Percentiles rank a stretch among this genome's conserved stretches.
These are phyloP conservation scores for Onychomys arenicola DNA, from an alignment of 2,797 vertebrate species.

Conservation along the genomic window DNA sequence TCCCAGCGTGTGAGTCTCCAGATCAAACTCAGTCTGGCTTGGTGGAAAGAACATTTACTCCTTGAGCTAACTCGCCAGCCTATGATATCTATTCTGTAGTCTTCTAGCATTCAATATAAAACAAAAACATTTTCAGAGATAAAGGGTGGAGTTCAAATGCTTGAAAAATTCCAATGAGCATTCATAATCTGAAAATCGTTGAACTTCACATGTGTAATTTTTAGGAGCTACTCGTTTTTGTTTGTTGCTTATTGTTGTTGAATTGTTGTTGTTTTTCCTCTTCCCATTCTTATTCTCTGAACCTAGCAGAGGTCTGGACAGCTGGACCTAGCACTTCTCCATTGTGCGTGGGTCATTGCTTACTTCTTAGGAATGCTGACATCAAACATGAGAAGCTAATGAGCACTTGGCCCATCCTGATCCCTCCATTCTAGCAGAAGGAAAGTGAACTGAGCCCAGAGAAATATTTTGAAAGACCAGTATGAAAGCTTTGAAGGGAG, in stretches of 20 bases:
- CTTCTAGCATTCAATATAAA: background rate
- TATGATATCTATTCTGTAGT: too few relatives aligned
- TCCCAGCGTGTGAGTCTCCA: background rate
- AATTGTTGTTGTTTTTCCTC: background rate
- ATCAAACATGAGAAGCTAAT: background rate
- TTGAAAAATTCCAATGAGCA: background rate
- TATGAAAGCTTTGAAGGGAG: background rate
- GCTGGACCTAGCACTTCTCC: background rate
- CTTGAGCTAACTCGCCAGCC: background rate
- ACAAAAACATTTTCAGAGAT: background rate
- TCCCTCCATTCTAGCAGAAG: too few relatives aligned
- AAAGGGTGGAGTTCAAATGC: background rate
- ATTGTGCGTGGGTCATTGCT: accelerated
- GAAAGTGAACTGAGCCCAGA: background rate
- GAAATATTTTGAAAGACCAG: background rate
- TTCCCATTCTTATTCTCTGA: background rate
- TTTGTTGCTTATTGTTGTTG: too few relatives aligned
- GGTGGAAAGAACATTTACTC: background rate
- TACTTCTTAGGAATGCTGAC: background rate
- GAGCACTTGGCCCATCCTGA: background rate
- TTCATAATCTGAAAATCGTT: background rate
- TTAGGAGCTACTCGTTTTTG: background rate
- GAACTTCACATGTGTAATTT: background rate
- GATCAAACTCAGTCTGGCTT: background rate
- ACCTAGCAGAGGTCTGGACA: background rate